phyloP scores from a whole-genome alignment of 2,797 vertebrate species.

The Anguilla pacifica region DNA sequence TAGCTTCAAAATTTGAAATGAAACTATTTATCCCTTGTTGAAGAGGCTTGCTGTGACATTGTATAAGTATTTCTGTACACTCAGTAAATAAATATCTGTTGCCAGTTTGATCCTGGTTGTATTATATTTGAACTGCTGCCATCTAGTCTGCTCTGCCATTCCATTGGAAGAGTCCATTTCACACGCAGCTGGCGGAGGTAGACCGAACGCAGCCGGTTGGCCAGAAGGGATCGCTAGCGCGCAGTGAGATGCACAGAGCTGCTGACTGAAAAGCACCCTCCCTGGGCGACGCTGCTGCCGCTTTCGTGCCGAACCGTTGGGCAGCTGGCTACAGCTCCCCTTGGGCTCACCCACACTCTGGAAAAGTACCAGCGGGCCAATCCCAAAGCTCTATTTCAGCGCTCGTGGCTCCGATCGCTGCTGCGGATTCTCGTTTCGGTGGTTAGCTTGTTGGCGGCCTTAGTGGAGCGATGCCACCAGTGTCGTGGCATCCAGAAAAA shows the following conservation, averaged over 20 bases:
- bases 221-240: not conserved
- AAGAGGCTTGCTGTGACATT: not conserved
- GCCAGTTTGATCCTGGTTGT: no score
- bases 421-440: not conserved
- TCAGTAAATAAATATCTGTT: no score
- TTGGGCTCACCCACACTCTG: not conserved
- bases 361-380: not conserved
- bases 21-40: not conserved
- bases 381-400: not conserved
- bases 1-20: not conserved
- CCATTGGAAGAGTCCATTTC: no score
- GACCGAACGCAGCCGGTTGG: not conserved
- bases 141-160: no score
- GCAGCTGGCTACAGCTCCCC: not conserved
- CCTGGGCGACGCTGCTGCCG: not conserved
- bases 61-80: no score
- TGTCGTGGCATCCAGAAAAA: not conserved
- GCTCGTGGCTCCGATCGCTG: not conserved
- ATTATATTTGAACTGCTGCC: no score
- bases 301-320: not conserved
- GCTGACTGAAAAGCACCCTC: not conserved
- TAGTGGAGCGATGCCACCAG: not conserved
- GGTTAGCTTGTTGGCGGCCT: not conserved
- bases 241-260: not conserved
- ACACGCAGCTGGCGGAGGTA: no score